Base-by-base conservation (phyloP, 2,113 vertebrate genomes). In the Tympanuchus pallidicinctus region DNA sequence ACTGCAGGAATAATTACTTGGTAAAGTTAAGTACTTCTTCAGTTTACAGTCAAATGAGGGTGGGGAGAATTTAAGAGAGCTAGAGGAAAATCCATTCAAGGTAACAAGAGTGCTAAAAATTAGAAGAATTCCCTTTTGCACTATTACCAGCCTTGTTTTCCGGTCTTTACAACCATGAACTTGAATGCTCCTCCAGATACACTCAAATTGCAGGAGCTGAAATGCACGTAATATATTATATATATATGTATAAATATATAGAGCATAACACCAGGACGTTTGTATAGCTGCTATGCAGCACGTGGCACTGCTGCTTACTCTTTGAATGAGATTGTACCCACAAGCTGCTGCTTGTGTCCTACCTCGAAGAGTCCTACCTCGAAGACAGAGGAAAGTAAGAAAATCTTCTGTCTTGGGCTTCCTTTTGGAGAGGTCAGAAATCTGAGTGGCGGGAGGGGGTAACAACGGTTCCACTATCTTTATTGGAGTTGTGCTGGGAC, bases 391-490 rank as follows among this genome's bases (percentile, higher is more conserved):
- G 98, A 99, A 99, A 76, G 99, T 99, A 96, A 99, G 99, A 97
- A 99, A 99, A 98, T 99, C 99, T 98, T 99, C 99, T 28, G 99
- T 99, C 98, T 99, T 99, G 97, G 99, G 99, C 96, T 99, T 99
- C 97, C 99, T 98, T 96, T 99, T 98, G 94, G 99, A 99, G 98
- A 99, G 98, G 98, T 99, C 99, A 93, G 99, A 99, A 94, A 99
- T 99, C 82, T 99, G 99, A 83, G 98, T 98, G 89, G 98, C 98
- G 82, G 98, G 98, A 72, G 98, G 96, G 95, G 99, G 98, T 96
- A 99, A 98, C 93, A 98, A 96, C 34, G 98, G 97, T 94, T 99
- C 99, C 82, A 98, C 98, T 98, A 98, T 98, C 98, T 99, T 99
- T 93, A 99, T 97, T 72, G 99, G 99, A 79, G 99, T 99, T 97